Base-by-base conservation (phyloP, 2,113 vertebrate genomes). In the Blennius ocellaris region DNA sequence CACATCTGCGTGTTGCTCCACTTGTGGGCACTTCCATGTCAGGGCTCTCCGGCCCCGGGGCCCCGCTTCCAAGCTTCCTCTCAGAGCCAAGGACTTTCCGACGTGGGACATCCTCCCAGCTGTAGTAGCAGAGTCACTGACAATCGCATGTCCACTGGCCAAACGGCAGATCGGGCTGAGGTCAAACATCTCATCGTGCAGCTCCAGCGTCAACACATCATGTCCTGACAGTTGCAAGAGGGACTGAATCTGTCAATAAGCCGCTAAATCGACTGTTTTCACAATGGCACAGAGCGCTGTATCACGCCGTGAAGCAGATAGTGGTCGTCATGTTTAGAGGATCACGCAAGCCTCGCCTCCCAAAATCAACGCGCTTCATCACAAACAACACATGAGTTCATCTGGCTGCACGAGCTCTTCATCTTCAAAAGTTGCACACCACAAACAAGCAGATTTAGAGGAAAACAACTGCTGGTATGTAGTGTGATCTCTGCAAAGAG, bases 51-150 rank as follows among this genome's bases (percentile, higher is more conserved):
- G 81, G 78, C 59, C 73, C 21, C 80, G 21, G 44, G 55, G 72
- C 72, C 73, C 75, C 41, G 37, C 72, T 83, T 75, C 69, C 65
- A 91, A 77, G 82, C 82, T 92, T 93, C 93, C 93, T 89, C 81
- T 76, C 82, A 61, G 74, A 91, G 79, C 76, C 92, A 92, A 92
- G 85, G 90, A 91, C 93, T 92, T 92, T 90, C 91, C 89, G 52
- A 80, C 76, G 72, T 62, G 87, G 89, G 82, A 91, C 87, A 92
- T 93, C 93, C 93, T 90, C 76, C 68, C 65, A 76, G 82, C 73
- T 62, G 51, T 65, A 56, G 63, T 78, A 80, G 74, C 58, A 58
- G 8, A 83, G 69, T 80, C 44, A 69, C 78, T 21, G 66, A 62
- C 39, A 57, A 75, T 58, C 21, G 21, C 21, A 30, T 30, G 21